Evolutionary conservation across 2,113 vertebrate species (phyloP).

Genomic region (Daphoenositta chrysoptera): DNA sequence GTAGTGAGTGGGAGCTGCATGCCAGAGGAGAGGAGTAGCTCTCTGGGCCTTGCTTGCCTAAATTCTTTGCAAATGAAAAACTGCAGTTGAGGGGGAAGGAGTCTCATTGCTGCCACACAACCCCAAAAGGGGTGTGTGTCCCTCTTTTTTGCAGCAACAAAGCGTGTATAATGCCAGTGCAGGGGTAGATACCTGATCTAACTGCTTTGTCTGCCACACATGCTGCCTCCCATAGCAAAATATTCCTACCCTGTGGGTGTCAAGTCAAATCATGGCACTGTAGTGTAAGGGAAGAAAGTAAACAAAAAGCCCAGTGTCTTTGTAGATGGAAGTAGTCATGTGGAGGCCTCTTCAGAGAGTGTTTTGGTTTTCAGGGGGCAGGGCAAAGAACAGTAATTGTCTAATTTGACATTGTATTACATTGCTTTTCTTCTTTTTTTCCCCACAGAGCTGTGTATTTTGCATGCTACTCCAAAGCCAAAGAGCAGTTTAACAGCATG

Average conservation of each 20-base stretch:
- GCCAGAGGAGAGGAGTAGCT: not conserved
- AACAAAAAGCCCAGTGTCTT: not conserved
- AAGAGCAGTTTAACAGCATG: constrained; percentile 87
- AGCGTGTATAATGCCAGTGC: not conserved
- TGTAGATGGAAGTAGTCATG: not conserved
- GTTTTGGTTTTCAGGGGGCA: not conserved
- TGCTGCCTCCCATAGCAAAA: not conserved
- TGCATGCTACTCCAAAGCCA: constrained; percentile 93
- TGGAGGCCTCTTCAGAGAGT: not conserved
- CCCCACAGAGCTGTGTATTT: constrained; percentile 92
- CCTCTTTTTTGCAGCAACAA: not conserved
- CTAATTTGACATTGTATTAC: not conserved
- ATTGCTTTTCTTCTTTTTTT: not conserved
- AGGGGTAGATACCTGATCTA: not conserved
- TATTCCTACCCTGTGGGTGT: not conserved
- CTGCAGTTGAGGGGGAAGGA: not conserved
- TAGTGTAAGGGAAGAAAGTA: not conserved
- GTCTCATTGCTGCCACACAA: not conserved
- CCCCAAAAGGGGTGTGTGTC: too few species aligned
- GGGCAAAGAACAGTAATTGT: not conserved
- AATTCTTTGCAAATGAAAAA: not conserved
- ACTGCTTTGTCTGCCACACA: not conserved
- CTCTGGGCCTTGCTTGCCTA: not conserved
- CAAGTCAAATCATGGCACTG: not conserved
- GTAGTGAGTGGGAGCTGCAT: not conserved